Percentiles rank a stretch among this genome's conserved stretches.
Conservation (phyloP, 2,888 invertebrate species). For the Steromphala cineraria region DNA sequence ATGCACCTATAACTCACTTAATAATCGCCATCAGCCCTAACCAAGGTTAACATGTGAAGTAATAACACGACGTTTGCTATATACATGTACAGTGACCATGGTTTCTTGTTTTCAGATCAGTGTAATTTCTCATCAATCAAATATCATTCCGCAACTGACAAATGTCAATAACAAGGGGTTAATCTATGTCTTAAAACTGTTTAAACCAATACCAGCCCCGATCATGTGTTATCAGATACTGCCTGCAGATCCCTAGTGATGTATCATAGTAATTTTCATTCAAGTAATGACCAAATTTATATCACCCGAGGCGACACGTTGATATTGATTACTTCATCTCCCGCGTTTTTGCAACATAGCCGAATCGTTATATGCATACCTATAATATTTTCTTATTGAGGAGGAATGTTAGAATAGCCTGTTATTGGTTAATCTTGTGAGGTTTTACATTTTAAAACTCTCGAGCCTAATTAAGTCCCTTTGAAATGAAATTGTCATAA, state of each 20-base stretch:
- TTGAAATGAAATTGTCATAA: too few relatives aligned
- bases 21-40: too few relatives aligned
- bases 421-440: too few relatives aligned
- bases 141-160: background rate
- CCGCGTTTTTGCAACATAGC: background rate
- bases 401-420: background rate
- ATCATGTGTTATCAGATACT: background rate
- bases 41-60: too few relatives aligned
- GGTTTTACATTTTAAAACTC: too few relatives aligned
- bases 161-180: background rate
- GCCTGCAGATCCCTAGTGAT: background rate
- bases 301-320: background rate
- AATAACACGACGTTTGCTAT: too few relatives aligned
- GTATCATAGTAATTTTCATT: background rate
- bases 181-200: background rate
- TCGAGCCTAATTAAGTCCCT: too few relatives aligned
- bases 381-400: background rate
- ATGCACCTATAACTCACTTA: too few relatives aligned
- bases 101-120: background rate
- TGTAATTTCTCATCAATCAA: background rate
- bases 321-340: conserved; percentile 19
- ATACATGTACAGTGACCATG: background rate
- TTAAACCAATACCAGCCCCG: background rate
- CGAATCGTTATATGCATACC: background rate
- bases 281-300: background rate